phyloP scores from a whole-genome alignment of 2,113 vertebrate species.

The Chaetops frenatus region DNA sequence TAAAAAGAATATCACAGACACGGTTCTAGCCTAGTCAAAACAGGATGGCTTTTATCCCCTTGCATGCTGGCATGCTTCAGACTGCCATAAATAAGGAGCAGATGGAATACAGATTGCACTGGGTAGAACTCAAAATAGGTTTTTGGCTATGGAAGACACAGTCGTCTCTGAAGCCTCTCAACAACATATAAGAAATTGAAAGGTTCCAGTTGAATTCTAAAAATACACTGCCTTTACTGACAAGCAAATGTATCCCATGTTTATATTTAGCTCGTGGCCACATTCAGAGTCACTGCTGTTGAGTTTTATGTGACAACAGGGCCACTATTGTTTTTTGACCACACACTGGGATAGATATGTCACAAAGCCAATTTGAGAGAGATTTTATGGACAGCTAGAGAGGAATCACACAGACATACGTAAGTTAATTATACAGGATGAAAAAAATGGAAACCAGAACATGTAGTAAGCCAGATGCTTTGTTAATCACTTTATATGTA shows the following conservation, averaged over 20 bases:
- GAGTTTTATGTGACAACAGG: background rate
- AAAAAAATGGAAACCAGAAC: background rate
- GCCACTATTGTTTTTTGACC: background rate
- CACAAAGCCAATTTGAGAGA: background rate
- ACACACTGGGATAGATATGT: background rate
- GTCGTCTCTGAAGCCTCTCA: background rate
- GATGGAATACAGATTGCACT: background rate
- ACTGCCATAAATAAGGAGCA: background rate
- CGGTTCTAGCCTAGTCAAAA: background rate
- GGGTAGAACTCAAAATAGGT: background rate
- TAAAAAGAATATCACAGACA: background rate
- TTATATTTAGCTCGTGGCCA: background rate
- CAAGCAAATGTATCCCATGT: background rate
- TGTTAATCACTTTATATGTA: background rate
- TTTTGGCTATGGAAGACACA: background rate
- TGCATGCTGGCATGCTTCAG: background rate
- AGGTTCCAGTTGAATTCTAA: background rate
- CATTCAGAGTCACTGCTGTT: background rate
- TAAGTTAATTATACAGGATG: background rate
- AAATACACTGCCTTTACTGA: background rate
- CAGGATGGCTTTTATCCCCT: background rate
- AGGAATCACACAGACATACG: background rate
- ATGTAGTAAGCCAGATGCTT: background rate
- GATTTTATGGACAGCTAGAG: background rate
- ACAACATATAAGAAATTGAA: background rate